Percentiles rank a stretch among this genome's conserved stretches.
phyloP scores from a whole-genome alignment of 2,888 invertebrate species.

The Drosophila hamatofila region DNA sequence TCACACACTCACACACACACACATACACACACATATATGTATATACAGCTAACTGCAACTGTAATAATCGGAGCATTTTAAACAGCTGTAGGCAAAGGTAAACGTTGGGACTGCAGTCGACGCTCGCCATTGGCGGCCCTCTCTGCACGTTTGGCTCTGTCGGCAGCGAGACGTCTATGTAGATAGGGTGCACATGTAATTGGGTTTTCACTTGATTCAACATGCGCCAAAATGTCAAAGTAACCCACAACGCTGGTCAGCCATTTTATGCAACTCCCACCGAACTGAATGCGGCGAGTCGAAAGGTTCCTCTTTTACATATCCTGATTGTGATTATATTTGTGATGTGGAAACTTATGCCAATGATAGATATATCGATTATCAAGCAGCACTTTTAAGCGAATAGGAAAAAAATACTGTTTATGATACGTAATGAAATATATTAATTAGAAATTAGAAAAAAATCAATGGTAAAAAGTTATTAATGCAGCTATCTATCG shows the following conservation, averaged over 20 bases:
- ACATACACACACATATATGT: constrained; percentile 4
- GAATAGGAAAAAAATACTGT: too few relatives aligned
- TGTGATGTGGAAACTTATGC: not conserved
- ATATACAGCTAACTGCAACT: constrained; percentile 18
- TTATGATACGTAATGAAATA: too few relatives aligned
- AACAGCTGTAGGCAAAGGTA: constrained; percentile 26
- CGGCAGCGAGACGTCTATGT: constrained; percentile 55
- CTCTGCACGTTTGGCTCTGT: constrained; percentile 62
- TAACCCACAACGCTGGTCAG: constrained; percentile 57
- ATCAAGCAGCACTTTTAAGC: not conserved
- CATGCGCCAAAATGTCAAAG: constrained; percentile 72
- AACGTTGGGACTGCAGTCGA: constrained; percentile 18
- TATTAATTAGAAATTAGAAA: too few relatives aligned
- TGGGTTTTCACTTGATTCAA: constrained; percentile 78
- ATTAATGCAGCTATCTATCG: too few relatives aligned
- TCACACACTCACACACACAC: constrained; percentile 2
- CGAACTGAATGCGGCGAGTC: not conserved
- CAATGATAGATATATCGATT: not conserved
- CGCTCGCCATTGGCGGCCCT: constrained; percentile 58
- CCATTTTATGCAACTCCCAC: constrained; percentile 26
- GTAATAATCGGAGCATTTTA: constrained; percentile 54
- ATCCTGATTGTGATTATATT: not conserved
- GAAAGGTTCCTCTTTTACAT: not conserved
- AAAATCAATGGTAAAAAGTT: too few relatives aligned
- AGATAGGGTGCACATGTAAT: constrained; percentile 69